Conservation (phyloP, 2,113 vertebrate genomes). For the Holacanthus passer region DNA sequence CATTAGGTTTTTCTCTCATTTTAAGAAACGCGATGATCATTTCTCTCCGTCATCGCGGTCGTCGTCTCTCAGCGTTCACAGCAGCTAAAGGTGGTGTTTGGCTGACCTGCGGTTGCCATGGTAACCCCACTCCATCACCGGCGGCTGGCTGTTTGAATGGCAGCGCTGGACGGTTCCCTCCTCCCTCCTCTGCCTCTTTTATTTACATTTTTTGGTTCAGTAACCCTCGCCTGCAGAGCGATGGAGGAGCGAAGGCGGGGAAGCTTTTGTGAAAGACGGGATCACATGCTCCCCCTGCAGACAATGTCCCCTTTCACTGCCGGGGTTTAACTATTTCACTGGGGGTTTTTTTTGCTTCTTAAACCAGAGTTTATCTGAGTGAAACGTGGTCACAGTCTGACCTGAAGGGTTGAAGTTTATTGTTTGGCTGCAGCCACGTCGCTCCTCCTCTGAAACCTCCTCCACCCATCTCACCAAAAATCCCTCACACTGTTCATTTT, state of each 20-base stretch:
- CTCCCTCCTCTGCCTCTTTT: constrained; percentile 48
- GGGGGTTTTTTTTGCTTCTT: not conserved
- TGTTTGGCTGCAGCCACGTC: constrained; percentile 1
- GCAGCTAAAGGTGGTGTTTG: constrained; percentile 82
- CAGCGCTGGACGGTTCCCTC: not conserved
- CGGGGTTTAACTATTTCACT: constrained; percentile 51
- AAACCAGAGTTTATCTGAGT: constrained; percentile 1
- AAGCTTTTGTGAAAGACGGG: constrained; percentile 61
- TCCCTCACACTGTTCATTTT: not conserved
- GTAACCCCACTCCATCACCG: constrained; percentile 54
- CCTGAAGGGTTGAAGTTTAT: constrained; percentile 4
- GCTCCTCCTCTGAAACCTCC: not conserved
- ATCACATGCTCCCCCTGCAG: constrained; percentile 53
- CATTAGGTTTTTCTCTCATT: constrained; percentile 13
- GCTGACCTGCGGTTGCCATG: constrained; percentile 85
- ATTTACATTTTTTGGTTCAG: constrained; percentile 71
- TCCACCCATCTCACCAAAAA: not conserved
- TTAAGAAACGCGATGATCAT: no score
- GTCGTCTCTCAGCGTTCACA: constrained; percentile 72
- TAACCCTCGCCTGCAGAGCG: constrained; percentile 43
- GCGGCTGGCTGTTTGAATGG: constrained; percentile 50
- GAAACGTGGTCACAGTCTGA: constrained; percentile 10
- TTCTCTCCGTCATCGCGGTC: accelerated
- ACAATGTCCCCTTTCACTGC: constrained; percentile 54
- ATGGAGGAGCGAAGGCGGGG: constrained; percentile 39